Evolutionary conservation across 2,797 vertebrate species (phyloP), one percentile per base, ranked within the genome.

Genomic region (Zalophus californianus): DNA sequence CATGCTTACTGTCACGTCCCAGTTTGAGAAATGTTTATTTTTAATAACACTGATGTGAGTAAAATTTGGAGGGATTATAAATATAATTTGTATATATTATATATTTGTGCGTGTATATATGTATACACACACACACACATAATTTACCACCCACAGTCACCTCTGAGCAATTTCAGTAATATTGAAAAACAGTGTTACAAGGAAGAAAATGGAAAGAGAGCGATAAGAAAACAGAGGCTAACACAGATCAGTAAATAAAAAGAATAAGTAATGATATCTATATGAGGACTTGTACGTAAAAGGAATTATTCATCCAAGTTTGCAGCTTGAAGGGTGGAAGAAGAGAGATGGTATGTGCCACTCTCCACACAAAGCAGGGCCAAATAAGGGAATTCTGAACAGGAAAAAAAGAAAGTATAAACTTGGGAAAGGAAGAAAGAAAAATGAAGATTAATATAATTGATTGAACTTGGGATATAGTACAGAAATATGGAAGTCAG

Each of bases 1-100:
- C 66, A 77, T 50, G 35, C 25, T 90, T 56, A 64, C 3, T 48
- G 5, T 29, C 32, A 85, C 4, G 32, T 41, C 25, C 18, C 48
- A 6, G 9, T 56, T 75, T 86, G 10, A 93, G 56, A 97, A 87
- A 41, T 70, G 21, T 68, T 97, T 54, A 60, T 41, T 92, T 85
- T 90, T 75, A 91, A 73, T 86, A 32, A 93, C 84, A 72, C 6
- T 7, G 5, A 62, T 80, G 9, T 13, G 20, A 20, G 44, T 70
- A 79, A 91, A 44, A 68, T 20, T 56, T 91, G 27, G 62, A 54
- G 29, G 14, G 16, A 56, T 86, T 58, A 38, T 80, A 25, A 23
- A 56, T 27, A 82, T 29, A 56, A 23, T 70, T 38, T 70, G 16
- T 35, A 44, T 44, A 44, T 44, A 44, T 44, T 32, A 16, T 7